phyloP scores from a whole-genome alignment of 2,888 invertebrate species.

The Pristionchus maxplancki region DNA sequence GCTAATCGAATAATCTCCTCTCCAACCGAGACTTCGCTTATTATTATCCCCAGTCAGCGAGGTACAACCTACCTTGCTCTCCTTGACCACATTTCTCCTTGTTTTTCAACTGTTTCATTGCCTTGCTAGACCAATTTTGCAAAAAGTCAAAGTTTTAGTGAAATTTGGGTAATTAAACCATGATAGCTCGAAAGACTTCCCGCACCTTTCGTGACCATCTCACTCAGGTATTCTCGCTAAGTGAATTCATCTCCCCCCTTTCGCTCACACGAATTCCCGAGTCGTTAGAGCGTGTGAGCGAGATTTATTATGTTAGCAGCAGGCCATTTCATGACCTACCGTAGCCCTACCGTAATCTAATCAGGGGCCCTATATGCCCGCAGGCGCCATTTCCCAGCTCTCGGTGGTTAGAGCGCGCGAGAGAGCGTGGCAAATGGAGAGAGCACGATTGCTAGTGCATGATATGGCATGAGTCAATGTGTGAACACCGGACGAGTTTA shows the following conservation, averaged over 20 bases:
- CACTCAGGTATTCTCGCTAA: conserved; percentile 33
- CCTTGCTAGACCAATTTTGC: too few species aligned
- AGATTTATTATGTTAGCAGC: conserved; percentile 41
- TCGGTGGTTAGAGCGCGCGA: neutral
- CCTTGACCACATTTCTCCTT: neutral
- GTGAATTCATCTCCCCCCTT: conserved; percentile 13
- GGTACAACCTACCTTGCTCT: neutral
- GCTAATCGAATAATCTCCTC: conserved; percentile 44
- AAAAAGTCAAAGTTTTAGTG: too few species aligned
- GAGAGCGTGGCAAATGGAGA: neutral
- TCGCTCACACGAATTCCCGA: conserved; percentile 27
- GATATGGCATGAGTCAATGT: conserved; percentile 29
- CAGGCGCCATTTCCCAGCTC: neutral
- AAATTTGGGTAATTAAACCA: neutral
- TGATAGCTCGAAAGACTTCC: neutral
- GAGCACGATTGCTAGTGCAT: neutral
- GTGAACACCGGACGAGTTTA: neutral
- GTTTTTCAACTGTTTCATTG: neutral
- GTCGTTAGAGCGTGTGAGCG: conserved; percentile 5
- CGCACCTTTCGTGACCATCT: conserved; percentile 10
- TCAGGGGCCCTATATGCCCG: neutral
- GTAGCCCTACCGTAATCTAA: conserved; percentile 1
- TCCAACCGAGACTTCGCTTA: conserved; percentile 12
- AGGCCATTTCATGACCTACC: neutral
- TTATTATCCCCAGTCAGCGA: conserved; percentile 5